phyloP scores from a whole-genome alignment of 2,797 vertebrate genomes.

The Anguilla marmorata region DNA sequence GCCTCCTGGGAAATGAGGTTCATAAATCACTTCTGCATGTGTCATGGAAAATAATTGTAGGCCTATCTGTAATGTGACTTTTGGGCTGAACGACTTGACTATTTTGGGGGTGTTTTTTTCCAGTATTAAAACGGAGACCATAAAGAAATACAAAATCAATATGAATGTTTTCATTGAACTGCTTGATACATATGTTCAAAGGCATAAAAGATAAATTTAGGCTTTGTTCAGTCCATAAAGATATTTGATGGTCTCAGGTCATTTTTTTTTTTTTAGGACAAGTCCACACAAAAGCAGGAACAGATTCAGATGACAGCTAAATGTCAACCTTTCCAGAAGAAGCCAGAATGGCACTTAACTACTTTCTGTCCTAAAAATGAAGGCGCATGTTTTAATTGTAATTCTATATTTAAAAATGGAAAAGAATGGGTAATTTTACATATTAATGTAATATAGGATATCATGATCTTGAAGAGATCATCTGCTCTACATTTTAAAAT shows the following conservation, averaged over 20 bases:
- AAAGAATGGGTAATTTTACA: not conserved
- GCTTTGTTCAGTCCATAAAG: no score
- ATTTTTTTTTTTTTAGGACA: not conserved
- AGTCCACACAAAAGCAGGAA: not conserved
- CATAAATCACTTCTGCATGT: constrained; percentile 36
- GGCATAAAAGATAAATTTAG: no score
- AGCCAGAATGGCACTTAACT: not conserved
- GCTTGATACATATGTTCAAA: no score
- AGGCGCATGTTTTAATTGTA: no score
- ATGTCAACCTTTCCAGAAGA: not conserved
- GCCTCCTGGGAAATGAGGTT: constrained; percentile 40
- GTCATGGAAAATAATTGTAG: not conserved
- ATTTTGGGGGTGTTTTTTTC: not conserved
- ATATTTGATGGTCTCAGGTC: no score
- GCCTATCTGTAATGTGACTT: not conserved
- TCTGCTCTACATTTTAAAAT: not conserved
- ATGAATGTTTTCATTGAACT: no score
- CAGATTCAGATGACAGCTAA: not conserved
- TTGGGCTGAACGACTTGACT: not conserved
- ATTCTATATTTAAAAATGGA: not conserved
- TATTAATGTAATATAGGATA: not conserved
- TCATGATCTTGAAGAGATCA: not conserved
- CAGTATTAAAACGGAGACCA: not conserved
- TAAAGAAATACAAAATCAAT: not conserved
- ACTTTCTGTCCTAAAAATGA: no score